Base-by-base conservation (phyloP, 1,140 invertebrate genomes). In the Drosophila pandora region DNA sequence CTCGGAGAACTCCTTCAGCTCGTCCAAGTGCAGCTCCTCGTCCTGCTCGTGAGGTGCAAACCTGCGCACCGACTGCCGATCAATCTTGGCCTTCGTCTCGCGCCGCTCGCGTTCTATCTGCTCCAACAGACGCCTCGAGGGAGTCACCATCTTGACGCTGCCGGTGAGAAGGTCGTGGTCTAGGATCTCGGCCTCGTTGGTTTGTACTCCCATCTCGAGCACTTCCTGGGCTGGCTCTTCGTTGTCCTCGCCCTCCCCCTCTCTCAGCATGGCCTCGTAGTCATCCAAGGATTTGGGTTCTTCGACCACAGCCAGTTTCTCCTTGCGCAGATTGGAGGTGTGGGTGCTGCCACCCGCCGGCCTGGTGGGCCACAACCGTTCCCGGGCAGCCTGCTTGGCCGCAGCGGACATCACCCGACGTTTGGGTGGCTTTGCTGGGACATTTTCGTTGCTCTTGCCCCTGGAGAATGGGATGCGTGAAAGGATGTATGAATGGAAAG, bases 161-260 rank as follows among this genome's bases (percentile, higher is more conserved):
- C 89, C 90, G 17, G 79, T 52, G 6, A 90, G 57, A 12, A 89
- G 32, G 12, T 70, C 63, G 13, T 68, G 89, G 55, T 90, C 79
- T 0, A 83, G 55, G 25, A 90, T 90, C 54, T 90, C 90, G 2
- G 61, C 54, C 34, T 91, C 85, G 59, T 91, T 81, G 1, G 84
- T 91, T 45, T 91, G 90, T n/a, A 88, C 67, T n/a, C 71, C 79
- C 2, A 41, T 63, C 25, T 90, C 81, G 8, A 61, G 10, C 12
- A 58, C 25, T 9, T 22, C 32, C 0, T 39, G 32, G 5, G 4
- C 21, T 22, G 43, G 21, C 5, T 0, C 17, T 23, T 47, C 17
- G n/a, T 25, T 47, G 48, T 4, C 3, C 13, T 37, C 23, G 5
- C 2, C 25, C 17, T 48, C 37, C 4, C 60, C 34, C 3, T 8